Conservation (phyloP, 2,888 invertebrate species). For the Diadegma fenestrale region DNA sequence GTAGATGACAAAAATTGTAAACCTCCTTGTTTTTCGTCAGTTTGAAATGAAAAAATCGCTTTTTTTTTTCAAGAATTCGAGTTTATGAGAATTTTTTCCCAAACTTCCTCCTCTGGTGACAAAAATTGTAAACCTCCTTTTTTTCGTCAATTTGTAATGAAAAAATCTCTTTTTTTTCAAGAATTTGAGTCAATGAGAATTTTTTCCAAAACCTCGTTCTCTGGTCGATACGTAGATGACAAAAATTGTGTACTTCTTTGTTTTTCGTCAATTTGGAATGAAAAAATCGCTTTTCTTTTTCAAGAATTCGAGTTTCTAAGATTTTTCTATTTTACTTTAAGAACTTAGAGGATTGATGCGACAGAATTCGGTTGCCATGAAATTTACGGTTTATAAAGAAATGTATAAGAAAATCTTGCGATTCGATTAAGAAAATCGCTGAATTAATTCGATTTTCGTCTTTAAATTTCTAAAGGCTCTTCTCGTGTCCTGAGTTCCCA, state of each 20-base stretch:
- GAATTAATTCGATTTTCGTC: neutral
- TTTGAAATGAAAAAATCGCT: neutral
- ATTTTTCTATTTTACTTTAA: conserved; percentile 81
- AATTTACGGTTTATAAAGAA: too few species aligned
- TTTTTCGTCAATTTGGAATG: conserved; percentile 38
- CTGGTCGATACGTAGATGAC: conserved; percentile 46
- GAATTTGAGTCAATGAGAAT: neutral
- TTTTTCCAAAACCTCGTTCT: neutral
- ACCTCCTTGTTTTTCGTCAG: conserved; percentile 54
- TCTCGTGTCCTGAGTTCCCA: neutral
- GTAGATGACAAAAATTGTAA: conserved; percentile 45
- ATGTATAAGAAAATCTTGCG: neutral
- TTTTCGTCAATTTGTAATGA: conserved; percentile 27
- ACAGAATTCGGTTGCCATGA: too few species aligned
- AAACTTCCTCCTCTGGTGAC: neutral
- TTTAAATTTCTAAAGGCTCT: neutral
- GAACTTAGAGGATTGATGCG: conserved; percentile 23
- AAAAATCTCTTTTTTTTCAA: conserved; percentile 16
- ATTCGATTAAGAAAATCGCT: neutral
- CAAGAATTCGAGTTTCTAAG: neutral
- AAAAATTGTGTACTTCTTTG: conserved; percentile 42
- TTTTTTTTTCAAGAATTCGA: conserved; percentile 11
- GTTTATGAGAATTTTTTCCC: neutral
- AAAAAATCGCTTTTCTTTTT: neutral
- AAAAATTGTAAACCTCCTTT: conserved; percentile 48